Evolutionary conservation across 2,888 invertebrate genomes (phyloP).

Genomic region (Tetropium fuscum): DNA sequence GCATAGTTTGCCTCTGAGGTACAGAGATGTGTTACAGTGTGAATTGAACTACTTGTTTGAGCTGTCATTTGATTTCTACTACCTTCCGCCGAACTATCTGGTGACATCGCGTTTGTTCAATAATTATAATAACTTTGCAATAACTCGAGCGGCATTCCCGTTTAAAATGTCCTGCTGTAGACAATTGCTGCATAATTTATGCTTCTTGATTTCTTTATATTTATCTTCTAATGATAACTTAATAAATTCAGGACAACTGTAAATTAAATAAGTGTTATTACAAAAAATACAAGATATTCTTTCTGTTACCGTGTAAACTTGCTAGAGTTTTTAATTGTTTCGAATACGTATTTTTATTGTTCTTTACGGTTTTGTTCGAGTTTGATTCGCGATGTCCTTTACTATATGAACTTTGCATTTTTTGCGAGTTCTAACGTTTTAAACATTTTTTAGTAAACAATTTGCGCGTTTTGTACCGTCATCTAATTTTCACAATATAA

Average conservation of each 20-base stretch:
- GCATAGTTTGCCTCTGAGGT: no score
- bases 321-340: not conserved
- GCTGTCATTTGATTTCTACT: no score
- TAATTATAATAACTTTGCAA: no score
- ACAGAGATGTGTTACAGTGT: no score
- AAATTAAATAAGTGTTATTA: not conserved
- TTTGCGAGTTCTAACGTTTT: not conserved
- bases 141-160: not conserved
- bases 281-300: not conserved
- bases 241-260: not conserved
- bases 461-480: not conserved
- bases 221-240: not conserved
- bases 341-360: not conserved
- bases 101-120: no score
- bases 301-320: not conserved
- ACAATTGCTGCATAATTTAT: slow-evolving; percentile 1
- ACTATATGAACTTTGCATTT: not conserved
- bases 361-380: no score
- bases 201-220: not conserved
- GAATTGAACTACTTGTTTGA: no score
- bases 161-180: not conserved
- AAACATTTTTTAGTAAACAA: not conserved
- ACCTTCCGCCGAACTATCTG: no score
- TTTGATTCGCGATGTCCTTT: not conserved
- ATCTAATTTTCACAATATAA: not conserved